phyloP scores from a whole-genome alignment of 2,888 invertebrate species.

The Pristionchus exspectatus region DNA sequence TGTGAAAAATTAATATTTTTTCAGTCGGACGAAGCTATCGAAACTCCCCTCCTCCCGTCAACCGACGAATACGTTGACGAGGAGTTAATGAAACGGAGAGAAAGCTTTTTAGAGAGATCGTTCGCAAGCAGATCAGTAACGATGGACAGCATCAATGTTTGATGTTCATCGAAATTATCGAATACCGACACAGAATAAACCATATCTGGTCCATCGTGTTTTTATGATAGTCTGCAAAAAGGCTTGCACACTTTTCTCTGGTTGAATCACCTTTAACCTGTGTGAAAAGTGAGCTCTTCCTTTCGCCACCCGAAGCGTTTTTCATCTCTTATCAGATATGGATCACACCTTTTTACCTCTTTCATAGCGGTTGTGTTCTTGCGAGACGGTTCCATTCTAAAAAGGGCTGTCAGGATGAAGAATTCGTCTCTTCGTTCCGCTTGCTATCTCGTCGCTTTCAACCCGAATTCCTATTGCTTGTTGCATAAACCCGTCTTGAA shows the following conservation, averaged over 20 bases:
- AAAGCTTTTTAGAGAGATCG: not conserved
- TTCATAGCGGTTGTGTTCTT: not conserved
- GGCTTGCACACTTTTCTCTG: not conserved
- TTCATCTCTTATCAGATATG: not conserved
- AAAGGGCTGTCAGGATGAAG: not conserved
- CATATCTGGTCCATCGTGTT: not conserved
- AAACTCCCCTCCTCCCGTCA: not conserved
- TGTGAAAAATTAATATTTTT: not conserved
- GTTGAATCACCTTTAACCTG: not conserved
- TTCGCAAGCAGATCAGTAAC: not conserved
- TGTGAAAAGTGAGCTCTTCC: conserved; percentile 9
- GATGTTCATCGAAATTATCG: not conserved
- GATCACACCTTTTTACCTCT: conserved; percentile 5
- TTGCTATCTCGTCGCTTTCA: no score
- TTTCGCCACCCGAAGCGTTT: conserved; percentile 11
- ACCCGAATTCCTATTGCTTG: not conserved
- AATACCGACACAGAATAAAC: not conserved
- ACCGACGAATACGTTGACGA: not conserved
- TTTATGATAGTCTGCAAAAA: not conserved
- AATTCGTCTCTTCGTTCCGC: no score
- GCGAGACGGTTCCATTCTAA: not conserved
- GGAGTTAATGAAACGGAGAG: not conserved
- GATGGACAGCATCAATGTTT: not conserved
- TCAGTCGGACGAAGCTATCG: not conserved
- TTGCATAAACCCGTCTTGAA: no score